phyloP scores from a whole-genome alignment of 2,797 vertebrate genomes.

The Siniperca scherzeri region DNA sequence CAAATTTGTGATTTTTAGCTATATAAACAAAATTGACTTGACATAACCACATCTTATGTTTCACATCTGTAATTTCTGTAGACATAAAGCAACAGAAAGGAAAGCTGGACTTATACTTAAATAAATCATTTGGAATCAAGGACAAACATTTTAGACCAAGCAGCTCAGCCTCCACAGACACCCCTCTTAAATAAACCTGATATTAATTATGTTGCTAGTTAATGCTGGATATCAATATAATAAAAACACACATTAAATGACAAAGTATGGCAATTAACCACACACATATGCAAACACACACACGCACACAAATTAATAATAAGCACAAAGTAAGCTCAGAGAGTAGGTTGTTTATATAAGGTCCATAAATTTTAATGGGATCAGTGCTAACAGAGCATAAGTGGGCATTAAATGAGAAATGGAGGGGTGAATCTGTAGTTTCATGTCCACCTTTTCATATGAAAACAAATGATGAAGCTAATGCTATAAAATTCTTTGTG shows the following conservation, averaged over 20 bases:
- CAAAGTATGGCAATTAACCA: constrained; percentile 65
- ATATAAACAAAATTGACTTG: not conserved
- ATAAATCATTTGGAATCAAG: constrained; percentile 9
- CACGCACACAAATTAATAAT: constrained; percentile 65
- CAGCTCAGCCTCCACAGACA: constrained; percentile 4
- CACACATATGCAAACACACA: constrained; percentile 48
- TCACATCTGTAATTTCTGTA: not conserved
- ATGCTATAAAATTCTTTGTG: constrained; percentile 54
- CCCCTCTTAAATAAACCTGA: constrained; percentile 43
- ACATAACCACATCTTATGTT: not conserved
- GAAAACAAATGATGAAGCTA: constrained; percentile 61
- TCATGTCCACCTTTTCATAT: constrained; percentile 54
- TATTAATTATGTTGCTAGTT: constrained; percentile 67
- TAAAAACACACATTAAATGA: constrained; percentile 66
- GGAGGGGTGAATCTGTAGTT: constrained; percentile 57
- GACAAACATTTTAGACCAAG: constrained; percentile 5
- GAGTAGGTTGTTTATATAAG: constrained; percentile 76
- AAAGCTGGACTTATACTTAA: not conserved
- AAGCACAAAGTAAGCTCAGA: constrained; percentile 66
- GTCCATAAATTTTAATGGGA: constrained; percentile 83
- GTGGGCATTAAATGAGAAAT: constrained; percentile 77
- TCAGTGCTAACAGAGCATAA: constrained; percentile 75
- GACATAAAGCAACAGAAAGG: not conserved
- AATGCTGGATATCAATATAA: constrained; percentile 58
- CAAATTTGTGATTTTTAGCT: not conserved